A percentile compares a stretch with the other conserved stretches of the same genome.
Evolutionary conservation across 2,888 invertebrate genomes (phyloP).

Genomic region (Deilephila elpenor): DNA sequence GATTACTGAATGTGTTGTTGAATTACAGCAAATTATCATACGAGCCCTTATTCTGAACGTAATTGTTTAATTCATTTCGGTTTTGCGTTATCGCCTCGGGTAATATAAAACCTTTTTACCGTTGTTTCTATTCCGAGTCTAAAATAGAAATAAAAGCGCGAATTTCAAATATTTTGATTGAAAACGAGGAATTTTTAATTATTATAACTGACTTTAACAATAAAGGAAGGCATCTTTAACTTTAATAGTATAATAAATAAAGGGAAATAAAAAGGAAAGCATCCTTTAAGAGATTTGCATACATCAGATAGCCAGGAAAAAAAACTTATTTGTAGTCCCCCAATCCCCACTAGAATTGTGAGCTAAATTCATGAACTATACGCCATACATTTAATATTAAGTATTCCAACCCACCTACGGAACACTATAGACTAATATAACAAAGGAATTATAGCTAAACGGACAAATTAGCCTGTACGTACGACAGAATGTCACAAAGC

Average conservation of each 20-base stretch:
- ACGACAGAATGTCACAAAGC: constrained; percentile 14
- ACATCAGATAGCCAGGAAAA: too few species aligned
- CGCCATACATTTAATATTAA: not conserved
- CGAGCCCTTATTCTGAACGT: constrained; percentile 38
- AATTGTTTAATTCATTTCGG: constrained; percentile 31
- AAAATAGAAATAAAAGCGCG: too few species aligned
- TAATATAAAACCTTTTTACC: not conserved
- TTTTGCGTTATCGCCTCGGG: not conserved
- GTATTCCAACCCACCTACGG: not conserved
- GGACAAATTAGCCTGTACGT: not conserved
- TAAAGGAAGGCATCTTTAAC: too few species aligned
- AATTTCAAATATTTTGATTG: too few species aligned
- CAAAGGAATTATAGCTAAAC: constrained; percentile 20
- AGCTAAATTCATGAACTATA: not conserved
- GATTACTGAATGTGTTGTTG: constrained; percentile 60
- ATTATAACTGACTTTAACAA: too few species aligned
- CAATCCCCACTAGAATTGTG: too few species aligned
- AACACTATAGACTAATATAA: not conserved
- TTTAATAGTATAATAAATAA: too few species aligned
- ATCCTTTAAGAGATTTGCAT: too few species aligned
- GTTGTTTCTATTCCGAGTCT: too few species aligned
- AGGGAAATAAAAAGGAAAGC: too few species aligned
- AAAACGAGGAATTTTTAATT: too few species aligned
- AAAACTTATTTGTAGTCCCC: too few species aligned
- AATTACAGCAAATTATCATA: constrained; percentile 47